Percentiles rank a stretch among this genome's conserved stretches.
Conservation (phyloP, 2,113 vertebrate genomes). For the Periophthalmus modestus region DNA sequence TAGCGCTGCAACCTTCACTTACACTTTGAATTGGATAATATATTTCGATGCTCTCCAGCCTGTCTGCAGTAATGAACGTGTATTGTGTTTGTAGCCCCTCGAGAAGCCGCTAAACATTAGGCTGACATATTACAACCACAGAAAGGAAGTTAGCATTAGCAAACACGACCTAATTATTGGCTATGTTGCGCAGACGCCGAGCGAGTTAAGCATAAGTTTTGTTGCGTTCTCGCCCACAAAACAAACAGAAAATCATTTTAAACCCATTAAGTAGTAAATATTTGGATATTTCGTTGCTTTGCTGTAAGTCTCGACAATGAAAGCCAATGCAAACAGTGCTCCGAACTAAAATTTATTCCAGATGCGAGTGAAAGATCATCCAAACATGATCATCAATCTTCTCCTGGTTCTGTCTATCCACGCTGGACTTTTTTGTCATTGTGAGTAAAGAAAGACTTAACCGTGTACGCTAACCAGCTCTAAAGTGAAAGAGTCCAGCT, state of each 20-base stretch:
- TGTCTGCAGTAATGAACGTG: slow-evolving; percentile 6
- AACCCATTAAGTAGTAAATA: slow-evolving; percentile 10
- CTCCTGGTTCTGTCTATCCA: not conserved
- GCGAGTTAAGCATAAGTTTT: slow-evolving; percentile 4
- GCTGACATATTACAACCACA: slow-evolving; percentile 17
- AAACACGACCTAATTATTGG: slow-evolving; percentile 12
- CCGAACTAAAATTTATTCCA: not conserved
- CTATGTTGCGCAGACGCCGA: not conserved
- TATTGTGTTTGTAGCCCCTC: slow-evolving; percentile 1
- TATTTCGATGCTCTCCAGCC: slow-evolving; percentile 1
- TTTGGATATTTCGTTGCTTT: not conserved
- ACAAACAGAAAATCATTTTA: slow-evolving; percentile 9
- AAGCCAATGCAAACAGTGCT: not conserved
- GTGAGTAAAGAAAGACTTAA: not conserved
- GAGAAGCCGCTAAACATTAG: slow-evolving; percentile 13
- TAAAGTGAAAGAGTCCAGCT: slow-evolving; percentile 3
- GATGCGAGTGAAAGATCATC: not conserved
- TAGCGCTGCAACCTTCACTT: slow-evolving; percentile 1
- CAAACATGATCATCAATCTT: not conserved
- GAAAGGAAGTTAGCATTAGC: slow-evolving; percentile 7
- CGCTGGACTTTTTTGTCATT: not conserved
- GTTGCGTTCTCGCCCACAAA: slow-evolving; percentile 1
- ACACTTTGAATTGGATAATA: not conserved
- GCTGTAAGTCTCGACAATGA: not conserved
- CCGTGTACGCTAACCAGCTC: not conserved